Conservation (phyloP, 2,113 vertebrate species). For the Myocastor coypus region DNA sequence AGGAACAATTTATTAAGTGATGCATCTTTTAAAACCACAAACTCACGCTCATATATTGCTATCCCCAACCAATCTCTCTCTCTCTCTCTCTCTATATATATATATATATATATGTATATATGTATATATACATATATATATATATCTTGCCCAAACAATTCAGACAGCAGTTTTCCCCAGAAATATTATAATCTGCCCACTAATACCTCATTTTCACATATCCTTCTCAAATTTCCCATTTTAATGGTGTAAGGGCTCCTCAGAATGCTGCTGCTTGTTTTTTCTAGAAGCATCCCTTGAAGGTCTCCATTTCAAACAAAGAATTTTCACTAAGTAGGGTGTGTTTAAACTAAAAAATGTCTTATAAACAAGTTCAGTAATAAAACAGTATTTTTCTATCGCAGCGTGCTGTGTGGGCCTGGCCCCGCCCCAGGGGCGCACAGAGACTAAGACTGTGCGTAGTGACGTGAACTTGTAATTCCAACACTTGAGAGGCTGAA, state of each 20-base stretch:
- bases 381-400: neutral
- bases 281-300: neutral
- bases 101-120: too few relatives aligned
- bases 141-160: slow-evolving; percentile 25
- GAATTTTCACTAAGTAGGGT: slow-evolving; percentile 14
- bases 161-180: neutral
- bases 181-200: neutral
- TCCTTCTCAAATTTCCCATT: neutral
- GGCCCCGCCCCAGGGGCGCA: too few relatives aligned
- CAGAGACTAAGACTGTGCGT: too few relatives aligned
- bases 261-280: neutral
- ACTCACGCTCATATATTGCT: slow-evolving; percentile 22
- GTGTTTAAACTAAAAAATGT: slow-evolving; percentile 28
- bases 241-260: neutral
- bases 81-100: too few relatives aligned
- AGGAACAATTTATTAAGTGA: slow-evolving; percentile 33
- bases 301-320: neutral
- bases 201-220: neutral
- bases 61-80: neutral
- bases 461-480: too few relatives aligned
- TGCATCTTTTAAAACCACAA: slow-evolving; percentile 53
- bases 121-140: neutral
- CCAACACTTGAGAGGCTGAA: too few relatives aligned
- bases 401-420: too few relatives aligned
- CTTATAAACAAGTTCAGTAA: neutral